A percentile compares a stretch with the other conserved stretches of the same genome.
These are phyloP conservation scores for Oligia fasciuncula DNA, from an alignment of 2,888 invertebrate genomes.

Conservation along the genomic window DNA sequence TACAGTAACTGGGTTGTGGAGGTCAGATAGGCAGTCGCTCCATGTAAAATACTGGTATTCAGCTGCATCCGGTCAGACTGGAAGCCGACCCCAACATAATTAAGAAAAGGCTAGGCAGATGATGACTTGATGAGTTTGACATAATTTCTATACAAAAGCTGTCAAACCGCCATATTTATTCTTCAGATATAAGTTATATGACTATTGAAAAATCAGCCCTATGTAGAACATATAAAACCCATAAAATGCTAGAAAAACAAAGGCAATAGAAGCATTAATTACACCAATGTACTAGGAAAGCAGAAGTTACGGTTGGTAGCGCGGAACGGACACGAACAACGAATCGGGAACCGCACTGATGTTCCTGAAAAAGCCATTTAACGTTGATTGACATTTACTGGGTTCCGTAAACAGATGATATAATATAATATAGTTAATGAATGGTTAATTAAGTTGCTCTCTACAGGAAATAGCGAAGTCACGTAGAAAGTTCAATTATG, in stretches of 20 bases:
- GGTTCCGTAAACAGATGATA: constrained; percentile 9
- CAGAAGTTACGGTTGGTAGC: constrained; percentile 25
- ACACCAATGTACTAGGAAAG: constrained; percentile 24
- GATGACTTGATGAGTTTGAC: too few species aligned
- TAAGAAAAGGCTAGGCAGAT: too few species aligned
- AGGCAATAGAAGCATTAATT: constrained; percentile 11
- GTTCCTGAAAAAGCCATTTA: constrained; percentile 36
- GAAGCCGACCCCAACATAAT: too few species aligned
- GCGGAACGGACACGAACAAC: constrained; percentile 33
- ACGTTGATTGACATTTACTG: constrained; percentile 44
- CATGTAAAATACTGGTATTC: too few species aligned
- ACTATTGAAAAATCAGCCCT: too few species aligned
- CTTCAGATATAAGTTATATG: too few species aligned
- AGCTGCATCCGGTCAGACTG: too few species aligned
- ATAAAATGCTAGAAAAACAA: not conserved
- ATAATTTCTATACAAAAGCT: too few species aligned
- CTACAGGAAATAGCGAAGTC: not conserved
- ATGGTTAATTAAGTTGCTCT: constrained; percentile 16
- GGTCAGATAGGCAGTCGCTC: too few species aligned
- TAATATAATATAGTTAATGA: constrained; percentile 8
- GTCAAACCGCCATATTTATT: too few species aligned
- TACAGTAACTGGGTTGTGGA: too few species aligned
- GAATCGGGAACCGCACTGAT: constrained; percentile 36
- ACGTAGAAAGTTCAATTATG: not conserved
- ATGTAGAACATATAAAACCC: too few species aligned